These are phyloP conservation scores for Drosophila rhopaloa DNA, from an alignment of 1,140 invertebrate species.

Conservation along the genomic window DNA sequence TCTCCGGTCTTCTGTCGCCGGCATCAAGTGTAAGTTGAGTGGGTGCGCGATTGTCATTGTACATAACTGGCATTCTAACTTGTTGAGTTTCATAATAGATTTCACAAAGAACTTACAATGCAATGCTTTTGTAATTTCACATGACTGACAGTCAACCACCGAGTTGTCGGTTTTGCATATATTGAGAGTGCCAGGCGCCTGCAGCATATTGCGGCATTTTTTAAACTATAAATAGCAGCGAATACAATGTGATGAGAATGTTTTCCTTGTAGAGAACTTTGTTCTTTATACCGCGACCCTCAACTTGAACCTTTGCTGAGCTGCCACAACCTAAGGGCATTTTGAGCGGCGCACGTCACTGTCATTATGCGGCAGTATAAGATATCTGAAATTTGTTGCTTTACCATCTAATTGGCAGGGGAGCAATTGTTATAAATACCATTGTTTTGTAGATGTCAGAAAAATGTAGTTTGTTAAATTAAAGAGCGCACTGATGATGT, in stretches of 20 bases:
- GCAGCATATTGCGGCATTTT: slow-evolving; percentile 49
- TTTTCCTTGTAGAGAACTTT: slow-evolving; percentile 26
- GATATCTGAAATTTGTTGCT: slow-evolving; percentile 49
- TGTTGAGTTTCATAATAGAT: slow-evolving; percentile 14
- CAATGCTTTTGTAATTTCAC: neutral
- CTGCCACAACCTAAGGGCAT: slow-evolving; percentile 32
- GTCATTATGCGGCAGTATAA: slow-evolving; percentile 38
- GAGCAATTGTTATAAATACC: slow-evolving; percentile 15
- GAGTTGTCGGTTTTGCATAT: slow-evolving; percentile 16
- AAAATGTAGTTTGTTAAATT: slow-evolving; percentile 6
- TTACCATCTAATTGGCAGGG: slow-evolving; percentile 49
- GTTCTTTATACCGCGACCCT: slow-evolving; percentile 44
- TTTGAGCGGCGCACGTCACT: slow-evolving; percentile 38
- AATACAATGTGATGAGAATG: slow-evolving; percentile 20
- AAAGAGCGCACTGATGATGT: neutral
- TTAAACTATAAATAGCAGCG: slow-evolving; percentile 41
- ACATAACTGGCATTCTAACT: slow-evolving; percentile 14
- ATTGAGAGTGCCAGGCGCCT: slow-evolving; percentile 24
- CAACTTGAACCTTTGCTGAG: slow-evolving; percentile 65
- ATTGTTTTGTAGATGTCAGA: neutral
- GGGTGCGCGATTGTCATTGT: slow-evolving; percentile 6
- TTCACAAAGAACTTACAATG: neutral
- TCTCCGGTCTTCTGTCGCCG: slow-evolving; percentile 11
- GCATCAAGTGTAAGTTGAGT: slow-evolving; percentile 51
- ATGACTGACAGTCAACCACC: slow-evolving; percentile 8